Evolutionary conservation across 2,797 vertebrate species (phyloP), one percentile per base, ranked within the genome.

Genomic region (Nasua narica): DNA sequence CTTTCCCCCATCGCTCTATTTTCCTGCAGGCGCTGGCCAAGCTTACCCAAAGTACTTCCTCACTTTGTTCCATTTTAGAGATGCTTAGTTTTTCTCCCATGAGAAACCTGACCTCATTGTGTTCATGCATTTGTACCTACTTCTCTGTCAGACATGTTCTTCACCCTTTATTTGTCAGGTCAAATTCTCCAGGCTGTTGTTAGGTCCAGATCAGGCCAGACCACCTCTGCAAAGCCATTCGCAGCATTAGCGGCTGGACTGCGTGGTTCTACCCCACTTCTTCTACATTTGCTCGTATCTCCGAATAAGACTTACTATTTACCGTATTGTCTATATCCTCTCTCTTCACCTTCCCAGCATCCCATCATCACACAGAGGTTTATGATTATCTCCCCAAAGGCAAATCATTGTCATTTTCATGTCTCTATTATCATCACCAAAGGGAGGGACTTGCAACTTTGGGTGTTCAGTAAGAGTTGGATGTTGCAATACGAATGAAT

Each of bases 31-130:
- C 1, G 27, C 2, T 81, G 62, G 46, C 15, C 9, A 87, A 76
- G 3, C 2, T 95, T 62, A 85, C 35, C 32, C 40, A 25, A 84
- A 93, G 40, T 6, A 76, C 7, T n/a, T 76, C n/a, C 50, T 52
- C 1, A 14, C 43, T 52, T 52, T 82, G 35, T 16, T 43, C 14
- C 7, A 52, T 58, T 78, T 94, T 56, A 67, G 23, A 78, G 13
- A 19, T 43, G 79, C 65, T 92, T 58, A 79, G 10, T 50, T 95
- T 94, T 94, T 81, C 70, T 62, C 11, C 2, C 14, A 7, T 43
- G 25, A 40, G 77, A 87, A 94, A 76, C 40, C 9, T 67, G 29
- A 21, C 15, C 16, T 90, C 69, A 79, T 29, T 15, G 91, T 54
- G 4, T 27, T 90, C 65, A 60, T 27, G 8, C 25, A 25, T 67